Evolutionary conservation across 2,113 vertebrate genomes (phyloP), one percentile per base, ranked within the genome.

Genomic region (Athene cunicularia): DNA sequence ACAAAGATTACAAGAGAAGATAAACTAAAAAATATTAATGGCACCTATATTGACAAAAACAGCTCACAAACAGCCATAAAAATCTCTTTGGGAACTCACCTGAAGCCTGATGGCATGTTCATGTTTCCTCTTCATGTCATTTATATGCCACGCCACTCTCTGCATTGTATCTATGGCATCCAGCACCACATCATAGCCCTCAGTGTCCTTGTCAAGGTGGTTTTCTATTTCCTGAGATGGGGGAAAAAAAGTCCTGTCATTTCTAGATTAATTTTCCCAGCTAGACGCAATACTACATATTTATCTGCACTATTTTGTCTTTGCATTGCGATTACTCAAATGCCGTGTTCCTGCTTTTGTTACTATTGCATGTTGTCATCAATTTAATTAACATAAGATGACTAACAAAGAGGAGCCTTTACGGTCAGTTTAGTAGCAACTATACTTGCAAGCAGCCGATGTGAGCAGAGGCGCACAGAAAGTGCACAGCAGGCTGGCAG

Each of bases 81-180:
- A 49, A 17, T 19, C 37, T 49, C 8, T 87, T 53, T 28, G 18
- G 13, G 37, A 91, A 95, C 89, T 92, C 97, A 99, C 99, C 98
- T 99, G 99, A 59, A 99, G 91, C 87, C 99, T 98, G 33, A 99
- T 98, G 0, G 99, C 99, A 0, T 99, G 99, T 93, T 99, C 99
- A 3, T 99, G 99, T 49, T 99, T 99, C 97, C 99, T 98, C 97
- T 99, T 99, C 99, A 99, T 99, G 97, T 99, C 99, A 56, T 99
- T 99, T 98, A 99, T 99, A 97, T 99, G 99, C 99, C 99, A 99
- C 35, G 99, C 99, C 49, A 99, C 99, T 43, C 99, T 98, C 98
- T 99, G 99, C 99, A 99, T 99, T 16, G 99, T 99, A 96, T 99
- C 99, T 49, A 99, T 99, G 52, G 99, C 99, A 66, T 99, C 99